Percentiles rank a stretch among this genome's conserved stretches.
These are phyloP conservation scores for Acanthaster planci DNA, from an alignment of 35 echinoderm and acorn worm genomes.

Conservation along the genomic window DNA sequence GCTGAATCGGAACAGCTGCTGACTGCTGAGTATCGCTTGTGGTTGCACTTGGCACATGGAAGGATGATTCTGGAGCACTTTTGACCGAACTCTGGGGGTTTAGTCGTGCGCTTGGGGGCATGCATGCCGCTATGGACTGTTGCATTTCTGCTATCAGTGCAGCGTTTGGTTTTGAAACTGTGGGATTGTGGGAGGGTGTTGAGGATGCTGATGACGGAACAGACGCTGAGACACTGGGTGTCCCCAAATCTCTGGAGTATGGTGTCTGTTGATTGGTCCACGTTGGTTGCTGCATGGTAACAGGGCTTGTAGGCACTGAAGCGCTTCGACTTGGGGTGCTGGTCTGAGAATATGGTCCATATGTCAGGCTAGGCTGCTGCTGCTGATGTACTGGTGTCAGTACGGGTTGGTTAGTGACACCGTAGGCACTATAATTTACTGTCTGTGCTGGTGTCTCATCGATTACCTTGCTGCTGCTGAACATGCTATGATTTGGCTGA, in stretches of 20 bases:
- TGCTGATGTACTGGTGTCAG: background rate
- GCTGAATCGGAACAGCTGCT: background rate
- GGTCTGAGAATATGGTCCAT: background rate
- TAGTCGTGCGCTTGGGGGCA: background rate
- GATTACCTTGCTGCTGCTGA: background rate
- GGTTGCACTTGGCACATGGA: background rate
- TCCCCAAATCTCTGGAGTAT: background rate
- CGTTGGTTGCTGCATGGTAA: background rate
- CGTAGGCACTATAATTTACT: conserved; percentile 8
- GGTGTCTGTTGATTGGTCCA: conserved; percentile 14
- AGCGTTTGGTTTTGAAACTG: background rate
- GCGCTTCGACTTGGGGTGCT: background rate
- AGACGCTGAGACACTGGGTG: background rate
- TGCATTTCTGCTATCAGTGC: conserved; percentile 19
- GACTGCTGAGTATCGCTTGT: background rate
- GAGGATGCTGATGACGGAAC: background rate
- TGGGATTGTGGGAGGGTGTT: background rate
- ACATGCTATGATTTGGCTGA: background rate
- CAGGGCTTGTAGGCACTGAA: conserved; percentile 8
- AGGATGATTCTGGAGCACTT: background rate
- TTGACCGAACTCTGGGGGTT: background rate
- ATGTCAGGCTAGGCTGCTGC: background rate
- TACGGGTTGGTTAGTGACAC: conserved; percentile 17
- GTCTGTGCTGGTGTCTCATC: background rate
- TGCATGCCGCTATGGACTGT: background rate